Conservation (phyloP, 2,888 invertebrate species). For the Nemurella pictetii region DNA sequence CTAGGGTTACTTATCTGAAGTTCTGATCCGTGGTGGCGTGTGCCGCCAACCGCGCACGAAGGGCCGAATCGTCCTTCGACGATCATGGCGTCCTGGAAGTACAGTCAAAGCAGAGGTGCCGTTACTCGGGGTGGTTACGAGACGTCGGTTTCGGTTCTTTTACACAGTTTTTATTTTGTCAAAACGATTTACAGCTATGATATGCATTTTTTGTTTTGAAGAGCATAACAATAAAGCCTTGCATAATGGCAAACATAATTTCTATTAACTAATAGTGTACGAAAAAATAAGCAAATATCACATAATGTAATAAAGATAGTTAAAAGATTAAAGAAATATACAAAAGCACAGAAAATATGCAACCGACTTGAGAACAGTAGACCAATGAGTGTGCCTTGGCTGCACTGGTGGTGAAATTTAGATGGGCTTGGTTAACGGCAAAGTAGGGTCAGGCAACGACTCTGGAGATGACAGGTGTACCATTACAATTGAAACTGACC, state of each 20-base stretch:
- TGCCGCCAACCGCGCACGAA: slow-evolving; percentile 41
- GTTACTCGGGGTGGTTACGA: background rate
- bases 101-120: slow-evolving; percentile 23
- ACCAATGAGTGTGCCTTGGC: slow-evolving; percentile 39
- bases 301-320: slow-evolving; percentile 37
- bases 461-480: too few relatives aligned
- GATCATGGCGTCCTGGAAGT: slow-evolving; percentile 46
- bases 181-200: slow-evolving; percentile 89
- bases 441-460: background rate
- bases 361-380: slow-evolving; percentile 43
- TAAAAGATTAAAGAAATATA: slow-evolving; percentile 36
- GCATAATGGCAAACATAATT: slow-evolving; percentile 60
- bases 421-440: background rate
- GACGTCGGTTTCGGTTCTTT: slow-evolving; percentile 36
- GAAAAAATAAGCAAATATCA: slow-evolving; percentile 41
- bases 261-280: slow-evolving; percentile 40
- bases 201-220: slow-evolving; percentile 84
- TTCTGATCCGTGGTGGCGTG: slow-evolving; percentile 46
- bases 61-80: slow-evolving; percentile 46
- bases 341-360: slow-evolving; percentile 41
- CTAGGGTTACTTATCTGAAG: slow-evolving; percentile 51
- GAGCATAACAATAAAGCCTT: slow-evolving; percentile 56
- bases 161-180: slow-evolving; percentile 66
- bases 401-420: slow-evolving; percentile 7
- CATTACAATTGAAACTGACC: too few relatives aligned